Base-by-base conservation (phyloP, 2,797 vertebrate species). In the Coccyzus lansbergi region DNA sequence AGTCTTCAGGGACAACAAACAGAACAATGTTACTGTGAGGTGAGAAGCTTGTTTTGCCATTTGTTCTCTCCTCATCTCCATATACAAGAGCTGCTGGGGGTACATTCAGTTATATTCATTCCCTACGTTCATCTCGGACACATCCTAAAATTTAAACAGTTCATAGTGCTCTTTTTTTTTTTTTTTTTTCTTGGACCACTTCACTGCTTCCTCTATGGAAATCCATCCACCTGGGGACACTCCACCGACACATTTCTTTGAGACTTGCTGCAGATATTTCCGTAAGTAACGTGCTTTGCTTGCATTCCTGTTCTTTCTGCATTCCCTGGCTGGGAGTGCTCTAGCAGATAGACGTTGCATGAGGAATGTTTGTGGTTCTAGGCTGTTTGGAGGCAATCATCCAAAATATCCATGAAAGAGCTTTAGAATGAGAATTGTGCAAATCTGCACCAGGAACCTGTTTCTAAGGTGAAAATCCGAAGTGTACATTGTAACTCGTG, bases 321-420 rank as follows among this genome's bases (percentile, higher is more conserved):
- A 0, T 88, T 86, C 87, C 49, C 85, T 79, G 74, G 29, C 60
- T 82, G 62, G 76, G 83, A 60, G 33, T 33, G 70, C 80, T 93
- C 0, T 0, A 72, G 31, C 76, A 83, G 56, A 44, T 62, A 74
- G 81, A 22, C 2, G 0, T 31, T 0, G 0, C 18, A 31, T 62
- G 49, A 8, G 31, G 82, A 92, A 46, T 69, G 75, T 71, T 85
- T 68, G n/a, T 56, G 62, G 75, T 65, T 92, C 53, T 5, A 38
- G 72, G 65, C 28, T 93, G 15, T 77, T 91, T 34, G n/a, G 60
- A 79, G 67, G 48, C 38, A 92, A 15, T 60, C 6, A 0, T 76
- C 70, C 63, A 67, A 71, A 92, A 69, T 67, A 76, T 10, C 67
- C 29, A 17, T 31, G 28, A 55, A 79, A 56, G 19, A 42, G 20